A percentile compares a stretch with the other conserved stretches of the same genome.
Evolutionary conservation across 2,888 invertebrate species (phyloP).

Genomic region (Dryomyza anilis): DNA sequence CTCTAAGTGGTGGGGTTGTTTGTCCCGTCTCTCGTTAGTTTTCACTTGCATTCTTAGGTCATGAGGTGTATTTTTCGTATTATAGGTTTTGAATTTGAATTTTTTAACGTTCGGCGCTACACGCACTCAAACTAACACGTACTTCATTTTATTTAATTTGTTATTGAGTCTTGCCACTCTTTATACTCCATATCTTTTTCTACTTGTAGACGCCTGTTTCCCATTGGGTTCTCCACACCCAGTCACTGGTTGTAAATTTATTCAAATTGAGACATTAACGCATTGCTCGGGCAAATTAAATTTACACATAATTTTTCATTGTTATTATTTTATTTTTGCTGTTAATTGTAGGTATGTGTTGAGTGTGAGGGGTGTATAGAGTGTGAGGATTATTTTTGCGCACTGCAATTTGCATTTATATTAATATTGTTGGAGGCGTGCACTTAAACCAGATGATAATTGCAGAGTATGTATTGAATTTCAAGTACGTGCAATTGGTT

Average conservation of each 20-base stretch:
- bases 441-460: too few species aligned
- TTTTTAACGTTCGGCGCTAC: slow-evolving; percentile 22
- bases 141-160: slow-evolving; percentile 22
- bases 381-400: too few species aligned
- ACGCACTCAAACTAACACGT: slow-evolving; percentile 6
- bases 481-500: too few species aligned
- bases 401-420: slow-evolving; percentile 7
- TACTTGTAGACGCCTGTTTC: slow-evolving; percentile 32
- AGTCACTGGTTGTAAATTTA: slow-evolving; percentile 40
- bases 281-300: slow-evolving; percentile 52
- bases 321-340: slow-evolving; percentile 44
- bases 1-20: not conserved
- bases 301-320: slow-evolving; percentile 57
- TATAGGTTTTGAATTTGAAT: slow-evolving; percentile 20
- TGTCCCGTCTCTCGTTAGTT: not conserved
- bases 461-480: too few species aligned
- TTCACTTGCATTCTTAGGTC: not conserved
- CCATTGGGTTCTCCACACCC: slow-evolving; percentile 15
- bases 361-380: not conserved
- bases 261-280: slow-evolving; percentile 58
- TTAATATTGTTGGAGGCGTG: not conserved
- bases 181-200: not conserved
- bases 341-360: slow-evolving; percentile 4
- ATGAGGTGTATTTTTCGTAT: not conserved
- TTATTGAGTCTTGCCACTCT: slow-evolving; percentile 18